These are phyloP conservation scores for Mionectes olivaceus DNA, from an alignment of 2,797 vertebrate genomes.

Conservation along the genomic window DNA sequence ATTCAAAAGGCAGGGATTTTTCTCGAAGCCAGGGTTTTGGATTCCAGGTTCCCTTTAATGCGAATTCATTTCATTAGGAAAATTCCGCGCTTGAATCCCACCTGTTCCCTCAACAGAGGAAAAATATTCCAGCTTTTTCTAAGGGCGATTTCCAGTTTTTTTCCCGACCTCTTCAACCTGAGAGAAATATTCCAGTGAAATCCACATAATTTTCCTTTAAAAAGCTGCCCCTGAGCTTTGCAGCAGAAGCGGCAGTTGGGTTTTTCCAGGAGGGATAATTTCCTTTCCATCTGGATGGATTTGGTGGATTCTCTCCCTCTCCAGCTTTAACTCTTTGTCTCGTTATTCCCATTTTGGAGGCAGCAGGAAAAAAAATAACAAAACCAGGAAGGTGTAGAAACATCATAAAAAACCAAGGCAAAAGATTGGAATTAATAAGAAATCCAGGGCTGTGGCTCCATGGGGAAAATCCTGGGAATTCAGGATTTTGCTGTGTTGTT, in stretches of 20 bases:
- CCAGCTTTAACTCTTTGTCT: conserved; percentile 59
- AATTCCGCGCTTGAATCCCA: background rate
- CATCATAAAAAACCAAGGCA: no score
- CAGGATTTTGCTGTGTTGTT: background rate
- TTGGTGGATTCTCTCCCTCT: background rate
- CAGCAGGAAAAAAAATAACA: background rate
- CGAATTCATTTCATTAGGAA: conserved; percentile 5
- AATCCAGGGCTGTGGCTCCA: background rate
- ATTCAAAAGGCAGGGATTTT: background rate
- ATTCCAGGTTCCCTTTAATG: background rate
- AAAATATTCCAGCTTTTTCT: background rate
- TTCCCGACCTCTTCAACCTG: background rate
- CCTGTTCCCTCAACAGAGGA: conserved; percentile 40
- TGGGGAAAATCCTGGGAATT: background rate
- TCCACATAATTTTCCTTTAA: conserved; percentile 21
- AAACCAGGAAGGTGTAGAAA: background rate
- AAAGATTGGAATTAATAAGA: background rate
- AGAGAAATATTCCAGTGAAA: background rate
- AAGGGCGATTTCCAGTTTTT: background rate
- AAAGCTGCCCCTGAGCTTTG: background rate
- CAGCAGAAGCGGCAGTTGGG: fast-evolving
- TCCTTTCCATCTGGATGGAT: background rate
- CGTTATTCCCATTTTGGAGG: background rate
- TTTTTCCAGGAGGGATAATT: background rate
- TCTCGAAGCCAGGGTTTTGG: background rate